A percentile compares a stretch with the other conserved stretches of the same genome.
Evolutionary conservation across 2,888 invertebrate genomes (phyloP).

Genomic region (Anoplius nigerrimus): DNA sequence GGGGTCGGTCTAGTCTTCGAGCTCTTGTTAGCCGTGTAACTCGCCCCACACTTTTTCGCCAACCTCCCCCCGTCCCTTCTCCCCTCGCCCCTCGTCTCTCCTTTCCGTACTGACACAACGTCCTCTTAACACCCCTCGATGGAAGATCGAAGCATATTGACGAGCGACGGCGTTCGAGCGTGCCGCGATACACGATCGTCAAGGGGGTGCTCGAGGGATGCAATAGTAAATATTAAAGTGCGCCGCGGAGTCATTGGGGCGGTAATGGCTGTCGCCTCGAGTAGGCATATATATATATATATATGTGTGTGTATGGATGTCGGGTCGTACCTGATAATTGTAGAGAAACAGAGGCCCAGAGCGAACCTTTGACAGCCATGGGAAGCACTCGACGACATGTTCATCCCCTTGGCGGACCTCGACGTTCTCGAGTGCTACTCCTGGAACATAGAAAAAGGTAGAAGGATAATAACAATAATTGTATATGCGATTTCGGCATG

Average conservation of each 20-base stretch:
- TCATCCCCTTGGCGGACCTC: conserved; percentile 27
- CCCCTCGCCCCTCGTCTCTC: not conserved
- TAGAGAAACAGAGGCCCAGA: conserved; percentile 32
- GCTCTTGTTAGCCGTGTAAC: conserved; percentile 50
- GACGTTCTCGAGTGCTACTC: conserved; percentile 3
- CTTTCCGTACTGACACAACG: conserved; percentile 32
- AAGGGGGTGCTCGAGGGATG: conserved; percentile 60
- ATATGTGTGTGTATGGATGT: too few species aligned
- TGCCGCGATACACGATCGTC: conserved; percentile 60
- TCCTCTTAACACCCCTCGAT: conserved; percentile 50
- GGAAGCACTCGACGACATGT: conserved; percentile 68
- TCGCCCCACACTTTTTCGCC: conserved; percentile 23
- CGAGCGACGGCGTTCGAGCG: conserved; percentile 64
- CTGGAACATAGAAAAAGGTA: not conserved
- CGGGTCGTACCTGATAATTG: conserved; percentile 45
- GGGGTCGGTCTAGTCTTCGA: conserved; percentile 38
- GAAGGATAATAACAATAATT: not conserved
- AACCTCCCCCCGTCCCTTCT: conserved; percentile 5
- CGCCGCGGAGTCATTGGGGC: conserved; percentile 56
- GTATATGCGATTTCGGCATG: not conserved
- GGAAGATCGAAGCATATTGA: conserved; percentile 71
- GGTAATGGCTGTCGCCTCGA: conserved; percentile 64
- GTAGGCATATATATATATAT: conserved; percentile 22
- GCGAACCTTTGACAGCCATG: conserved; percentile 65
- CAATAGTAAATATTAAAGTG: conserved; percentile 66